These are phyloP conservation scores for Picus viridis DNA, from an alignment of 2,797 vertebrate genomes.

Conservation along the genomic window DNA sequence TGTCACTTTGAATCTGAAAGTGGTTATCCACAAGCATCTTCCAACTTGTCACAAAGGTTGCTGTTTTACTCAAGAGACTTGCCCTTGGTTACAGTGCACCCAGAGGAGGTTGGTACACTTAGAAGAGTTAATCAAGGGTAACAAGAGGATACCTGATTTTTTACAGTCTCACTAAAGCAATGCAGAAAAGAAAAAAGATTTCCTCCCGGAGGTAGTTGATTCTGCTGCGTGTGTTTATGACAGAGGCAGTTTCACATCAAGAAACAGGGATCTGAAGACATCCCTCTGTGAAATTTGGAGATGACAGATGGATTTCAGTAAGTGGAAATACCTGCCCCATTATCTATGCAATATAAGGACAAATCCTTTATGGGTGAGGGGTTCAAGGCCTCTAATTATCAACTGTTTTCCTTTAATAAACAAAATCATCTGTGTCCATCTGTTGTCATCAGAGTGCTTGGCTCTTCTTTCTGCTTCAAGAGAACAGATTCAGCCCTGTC, in stretches of 20 bases:
- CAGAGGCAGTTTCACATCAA: neutral
- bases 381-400: neutral
- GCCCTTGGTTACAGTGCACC: neutral
- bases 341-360: neutral
- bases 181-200: neutral
- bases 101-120: neutral
- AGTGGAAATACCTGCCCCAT: neutral
- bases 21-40: slow-evolving; percentile 1
- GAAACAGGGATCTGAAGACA: neutral
- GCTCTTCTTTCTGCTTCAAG: slow-evolving; percentile 44
- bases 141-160: neutral
- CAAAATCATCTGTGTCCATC: neutral
- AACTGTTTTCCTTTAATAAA: neutral
- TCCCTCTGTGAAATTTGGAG: neutral
- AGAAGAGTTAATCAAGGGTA: neutral
- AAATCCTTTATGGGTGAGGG: neutral
- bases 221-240: neutral
- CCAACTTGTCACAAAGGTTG: neutral
- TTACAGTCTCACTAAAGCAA: neutral
- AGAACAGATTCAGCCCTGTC: slow-evolving; percentile 7
- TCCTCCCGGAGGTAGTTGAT: neutral
- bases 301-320: neutral
- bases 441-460: slow-evolving; percentile 35
- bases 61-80: neutral
- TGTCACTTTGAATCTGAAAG: slow-evolving; percentile 21